Percentiles rank a stretch among this genome's conserved stretches.
Evolutionary conservation across 2,888 invertebrate genomes (phyloP).

Genomic region (Erannis defoliaria): DNA sequence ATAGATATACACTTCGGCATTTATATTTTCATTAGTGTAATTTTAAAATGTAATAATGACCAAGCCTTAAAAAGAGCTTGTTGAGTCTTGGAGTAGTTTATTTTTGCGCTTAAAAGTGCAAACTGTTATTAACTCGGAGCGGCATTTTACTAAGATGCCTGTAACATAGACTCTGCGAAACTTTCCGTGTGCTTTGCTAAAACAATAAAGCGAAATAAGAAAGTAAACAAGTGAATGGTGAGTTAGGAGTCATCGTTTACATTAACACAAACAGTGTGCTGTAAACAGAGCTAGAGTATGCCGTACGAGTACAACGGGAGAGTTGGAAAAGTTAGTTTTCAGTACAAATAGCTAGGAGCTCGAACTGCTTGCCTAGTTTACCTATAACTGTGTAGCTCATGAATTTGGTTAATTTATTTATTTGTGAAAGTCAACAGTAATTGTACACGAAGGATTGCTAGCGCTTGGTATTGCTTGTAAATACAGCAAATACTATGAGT

Average conservation of each 20-base stretch:
- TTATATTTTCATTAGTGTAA: too few species aligned
- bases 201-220: slow-evolving; percentile 65
- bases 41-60: background rate
- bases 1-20: too few species aligned
- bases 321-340: slow-evolving; percentile 70
- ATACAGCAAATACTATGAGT: background rate
- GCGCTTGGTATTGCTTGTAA: background rate
- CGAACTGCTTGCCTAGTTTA: slow-evolving; percentile 37
- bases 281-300: slow-evolving; percentile 67
- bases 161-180: slow-evolving; percentile 54
- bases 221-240: slow-evolving; percentile 70
- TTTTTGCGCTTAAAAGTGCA: slow-evolving; percentile 15
- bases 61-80: slow-evolving; percentile 19
- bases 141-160: slow-evolving; percentile 52
- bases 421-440: background rate
- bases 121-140: slow-evolving; percentile 28
- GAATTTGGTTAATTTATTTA: slow-evolving; percentile 51
- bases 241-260: slow-evolving; percentile 73
- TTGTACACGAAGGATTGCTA: background rate
- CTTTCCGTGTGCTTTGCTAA: slow-evolving; percentile 65
- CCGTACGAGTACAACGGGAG: slow-evolving; percentile 57
- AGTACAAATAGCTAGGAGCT: slow-evolving; percentile 54
- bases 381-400: slow-evolving; percentile 31
- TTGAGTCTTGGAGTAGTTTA: slow-evolving; percentile 10
- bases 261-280: slow-evolving; percentile 66